Evolutionary conservation across 1,140 invertebrate genomes (phyloP).

Genomic region (Eumeta japonica): DNA sequence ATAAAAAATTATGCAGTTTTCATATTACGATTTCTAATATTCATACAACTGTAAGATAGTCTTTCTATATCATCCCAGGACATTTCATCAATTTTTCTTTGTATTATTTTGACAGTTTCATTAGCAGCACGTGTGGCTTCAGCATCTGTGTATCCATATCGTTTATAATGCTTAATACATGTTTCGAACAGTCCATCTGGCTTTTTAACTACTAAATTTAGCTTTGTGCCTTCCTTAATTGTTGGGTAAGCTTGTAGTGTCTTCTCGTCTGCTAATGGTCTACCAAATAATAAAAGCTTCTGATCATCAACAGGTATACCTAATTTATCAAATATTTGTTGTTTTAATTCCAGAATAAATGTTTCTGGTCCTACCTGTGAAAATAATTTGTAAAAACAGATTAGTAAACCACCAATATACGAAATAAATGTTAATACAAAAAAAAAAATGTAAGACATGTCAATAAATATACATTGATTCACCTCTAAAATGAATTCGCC

Average conservation of each 20-base stretch:
- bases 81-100: slow-evolving; percentile 39
- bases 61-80: slow-evolving; percentile 49
- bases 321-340: slow-evolving; percentile 26
- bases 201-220: slow-evolving; percentile 43
- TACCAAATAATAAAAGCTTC: slow-evolving; percentile 34
- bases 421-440: not conserved
- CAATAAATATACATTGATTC: slow-evolving; percentile 8
- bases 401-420: not conserved
- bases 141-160: slow-evolving; percentile 31
- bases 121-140: slow-evolving; percentile 28
- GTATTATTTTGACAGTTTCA: slow-evolving; percentile 22
- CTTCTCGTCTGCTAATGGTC: slow-evolving; percentile 37
- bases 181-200: slow-evolving; percentile 34
- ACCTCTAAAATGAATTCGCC: slow-evolving; percentile 42
- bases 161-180: slow-evolving; percentile 36
- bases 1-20: too few species aligned
- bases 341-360: slow-evolving; percentile 41
- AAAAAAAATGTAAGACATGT: not conserved
- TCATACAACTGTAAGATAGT: slow-evolving; percentile 20
- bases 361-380: slow-evolving; percentile 37
- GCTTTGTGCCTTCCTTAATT: slow-evolving; percentile 45
- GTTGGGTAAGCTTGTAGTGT: slow-evolving; percentile 31
- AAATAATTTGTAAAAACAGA: slow-evolving; percentile 2
- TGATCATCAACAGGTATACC: slow-evolving; percentile 35
- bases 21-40: too few species aligned